Evolutionary conservation across 2,888 invertebrate genomes (phyloP), one percentile per base, ranked within the genome.

Genomic region (Argyresthia goedartella): DNA sequence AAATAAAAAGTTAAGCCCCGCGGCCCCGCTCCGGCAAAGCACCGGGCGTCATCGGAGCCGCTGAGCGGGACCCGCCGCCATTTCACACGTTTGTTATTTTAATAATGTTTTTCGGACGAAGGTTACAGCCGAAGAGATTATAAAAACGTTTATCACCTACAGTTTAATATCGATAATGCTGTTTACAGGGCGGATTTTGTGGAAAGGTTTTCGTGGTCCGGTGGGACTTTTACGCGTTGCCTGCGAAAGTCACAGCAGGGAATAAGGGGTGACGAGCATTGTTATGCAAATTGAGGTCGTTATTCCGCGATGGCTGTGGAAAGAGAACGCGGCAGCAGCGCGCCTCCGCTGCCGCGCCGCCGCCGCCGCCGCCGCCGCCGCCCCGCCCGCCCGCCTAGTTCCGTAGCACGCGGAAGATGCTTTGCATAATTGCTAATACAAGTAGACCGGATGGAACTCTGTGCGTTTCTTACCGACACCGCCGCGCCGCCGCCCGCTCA

Each of bases 271-370:
- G 82, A 81, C 79, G 76, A 84, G 81, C 79, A 85, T 84, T 86
- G 85, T 85, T 86, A 86, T 86, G 85, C 77, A 85, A 85, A 86
- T 85, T 81, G 81, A 81, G 82, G 85, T 85, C 84, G 84, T 86
- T 84, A 86, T 86, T 84, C 82, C 79, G 80, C 79, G 78, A 79
- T 81, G 81, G 81, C 81, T 80, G 81, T 81, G 81, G 81, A 84
- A 84, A 81, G 81, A 48, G 52, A 80, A 81, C 77, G 76, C 82
- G 81, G 77, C 77, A 73, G 74, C 46, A 39, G 11, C 47, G 33
- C 8, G 43, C n/a, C n/a, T n/a, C 49, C 33, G 13, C 13, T 14
- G 16, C 41, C n/a, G n/a, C n/a, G n/a, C n/a, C n/a, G n/a, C 15
- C 39, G 35, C 10, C 16, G 46, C 33, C 45, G 15, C 51, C 41